phyloP scores from a whole-genome alignment of 2,113 vertebrate genomes.

The Scomber scombrus region DNA sequence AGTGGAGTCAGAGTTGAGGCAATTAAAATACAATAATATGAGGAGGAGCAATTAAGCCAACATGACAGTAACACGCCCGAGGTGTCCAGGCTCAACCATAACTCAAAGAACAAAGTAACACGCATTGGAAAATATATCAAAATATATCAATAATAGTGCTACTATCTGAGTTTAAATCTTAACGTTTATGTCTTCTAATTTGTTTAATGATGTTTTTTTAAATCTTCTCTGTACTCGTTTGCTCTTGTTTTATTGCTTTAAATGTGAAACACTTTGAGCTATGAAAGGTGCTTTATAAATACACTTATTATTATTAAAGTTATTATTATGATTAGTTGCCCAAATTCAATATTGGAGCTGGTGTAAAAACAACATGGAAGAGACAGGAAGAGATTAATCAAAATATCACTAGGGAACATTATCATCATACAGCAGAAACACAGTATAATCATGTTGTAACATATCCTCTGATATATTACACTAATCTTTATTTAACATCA shows the following conservation, averaged over 20 bases:
- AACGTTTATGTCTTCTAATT: no score
- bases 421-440: background rate
- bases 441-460: background rate
- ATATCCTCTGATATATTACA: background rate
- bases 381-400: slow-evolving; percentile 21
- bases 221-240: no score
- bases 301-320: no score
- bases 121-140: background rate
- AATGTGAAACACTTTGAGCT: no score
- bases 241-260: no score
- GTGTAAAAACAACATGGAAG: slow-evolving; percentile 8
- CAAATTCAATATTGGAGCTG: slow-evolving; percentile 23
- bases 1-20: slow-evolving; percentile 20
- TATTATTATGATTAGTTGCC: background rate
- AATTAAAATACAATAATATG: slow-evolving; percentile 17
- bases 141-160: background rate
- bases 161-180: no score
- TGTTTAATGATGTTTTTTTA: no score
- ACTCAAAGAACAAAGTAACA: background rate
- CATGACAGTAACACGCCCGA: slow-evolving; percentile 28
- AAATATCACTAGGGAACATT: slow-evolving; percentile 13
- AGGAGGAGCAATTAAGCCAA: slow-evolving; percentile 18
- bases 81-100: background rate
- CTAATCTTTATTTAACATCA: background rate
- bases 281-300: no score